Evolutionary conservation across 2,113 vertebrate genomes (phyloP), one percentile per base, ranked within the genome.

Genomic region (Diphyllodes magnificus): DNA sequence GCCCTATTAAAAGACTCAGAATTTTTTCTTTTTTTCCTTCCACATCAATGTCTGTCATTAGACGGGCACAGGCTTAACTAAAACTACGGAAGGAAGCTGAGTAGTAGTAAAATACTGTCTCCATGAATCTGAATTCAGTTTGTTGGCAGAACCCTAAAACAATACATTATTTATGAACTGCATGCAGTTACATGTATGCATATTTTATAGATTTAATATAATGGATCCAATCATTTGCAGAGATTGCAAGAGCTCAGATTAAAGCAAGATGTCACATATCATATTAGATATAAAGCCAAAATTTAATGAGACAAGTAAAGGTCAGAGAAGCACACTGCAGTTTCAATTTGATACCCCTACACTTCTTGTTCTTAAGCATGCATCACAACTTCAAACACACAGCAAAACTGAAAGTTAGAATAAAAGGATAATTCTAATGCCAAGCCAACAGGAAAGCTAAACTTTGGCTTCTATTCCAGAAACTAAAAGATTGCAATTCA

Each of bases 261-360:
- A 97, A 96, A 96, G 92, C 90, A 97, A 96, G 93, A 96, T 95
- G 93, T 95, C 93, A 95, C 82, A 94, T 73, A 91, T 90, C 75
- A 56, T 95, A 88, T 86, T 78, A 92, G 79, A 78, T 86, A 94
- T 39, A 83, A 96, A 94, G 90, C 88, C 90, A 96, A 92, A 93
- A 92, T 92, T 78, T 96, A 96, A 96, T 96, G 93, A 97, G 93
- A 96, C 94, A 95, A 95, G 90, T 94, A 93, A 96, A 96, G 93
- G 94, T 96, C 93, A 96, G 88, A 93, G 86, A 68, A 94, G 88
- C 80, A 94, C 64, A 49, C 16, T 68, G 31, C n/a, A 94, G 83
- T 75, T 92, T 56, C 79, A 64, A 16, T 45, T 70, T 69, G 87
- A 88, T 95, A 87, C 10, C 40, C 60, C 25, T 35, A 49, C 30